Evolutionary conservation across 2,113 vertebrate genomes (phyloP), one percentile per base, ranked within the genome.

Genomic region (Natator depressus): DNA sequence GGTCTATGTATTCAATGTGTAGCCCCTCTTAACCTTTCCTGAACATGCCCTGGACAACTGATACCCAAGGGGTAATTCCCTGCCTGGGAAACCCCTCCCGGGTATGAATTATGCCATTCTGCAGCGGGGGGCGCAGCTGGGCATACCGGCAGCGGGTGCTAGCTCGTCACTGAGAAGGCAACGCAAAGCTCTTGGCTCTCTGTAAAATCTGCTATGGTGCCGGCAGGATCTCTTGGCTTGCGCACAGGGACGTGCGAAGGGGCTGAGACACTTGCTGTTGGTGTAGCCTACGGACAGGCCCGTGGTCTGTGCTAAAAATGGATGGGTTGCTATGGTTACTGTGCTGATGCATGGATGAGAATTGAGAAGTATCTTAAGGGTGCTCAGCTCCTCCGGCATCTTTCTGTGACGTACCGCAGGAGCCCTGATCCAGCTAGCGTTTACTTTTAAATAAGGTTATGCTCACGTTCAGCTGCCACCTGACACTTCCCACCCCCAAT

Each of bases 171-270:
- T 51, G 50, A 29, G 80, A n/a, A 12, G 79, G 82, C 6, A 78
- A 62, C 72, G 16, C 54, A 29, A 31, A 59, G 49, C 29, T 90
- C 29, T 96, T 29, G 19, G 10, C 1, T 0, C 81, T 50, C 54
- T 89, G 14, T 38, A 72, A 38, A 22, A 22, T 38, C 35, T 72
- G 65, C 10, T 38, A 3, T 9, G 22, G 8, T 3, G 3, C 3
- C 1, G 57, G 80, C 10, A 27, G 25, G 14, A 7, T 83, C 27
- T 88, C 47, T 89, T 27, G 49, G 55, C 49, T 91, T 91, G 90
- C 59, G 55, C 35, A n/a, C 4, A 0, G 0, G 0, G 10, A 0
- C 0, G 0, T 84, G 57, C 38, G 46, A 59, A 62, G 19, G 42
- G 20, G 83, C 49, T 20, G n/a, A 72, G 65, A 10, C 17, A 10